Evolutionary conservation across 2,888 invertebrate species (phyloP).

Genomic region (Entomobrya multifasciata): DNA sequence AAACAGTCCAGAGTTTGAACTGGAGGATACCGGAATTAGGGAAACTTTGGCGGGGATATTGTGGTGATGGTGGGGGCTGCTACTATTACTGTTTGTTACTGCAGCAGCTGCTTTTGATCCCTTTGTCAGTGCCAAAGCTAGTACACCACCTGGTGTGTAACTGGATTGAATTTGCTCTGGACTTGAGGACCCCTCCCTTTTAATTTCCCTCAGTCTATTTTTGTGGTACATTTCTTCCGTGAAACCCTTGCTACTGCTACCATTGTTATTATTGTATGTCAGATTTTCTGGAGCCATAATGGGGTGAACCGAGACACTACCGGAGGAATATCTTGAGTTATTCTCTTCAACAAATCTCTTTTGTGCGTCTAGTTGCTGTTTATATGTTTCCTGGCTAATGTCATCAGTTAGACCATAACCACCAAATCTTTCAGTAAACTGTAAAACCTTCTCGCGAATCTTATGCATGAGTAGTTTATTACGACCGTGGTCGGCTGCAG

Average conservation of each 20-base stretch:
- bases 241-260: not conserved
- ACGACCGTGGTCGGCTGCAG: not conserved
- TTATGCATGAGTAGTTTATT: slow-evolving; percentile 67
- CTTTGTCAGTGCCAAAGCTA: slow-evolving; percentile 78
- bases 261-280: slow-evolving; percentile 53
- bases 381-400: no score
- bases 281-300: slow-evolving; percentile 59
- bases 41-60: slow-evolving; percentile 70
- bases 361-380: slow-evolving; percentile 12
- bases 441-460: slow-evolving; percentile 77
- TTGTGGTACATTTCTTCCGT: slow-evolving; percentile 51
- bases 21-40: slow-evolving; percentile 53
- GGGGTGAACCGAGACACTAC: slow-evolving; percentile 53
- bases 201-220: slow-evolving; percentile 61
- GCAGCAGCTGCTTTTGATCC: slow-evolving; percentile 78
- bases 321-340: slow-evolving; percentile 44
- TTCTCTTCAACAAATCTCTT: slow-evolving; percentile 50
- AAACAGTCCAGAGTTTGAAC: slow-evolving; percentile 37
- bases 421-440: slow-evolving; percentile 79
- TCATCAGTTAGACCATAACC: slow-evolving; percentile 74
- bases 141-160: slow-evolving; percentile 78
- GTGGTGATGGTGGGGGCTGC: slow-evolving; percentile 37
- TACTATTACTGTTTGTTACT: slow-evolving; percentile 20
- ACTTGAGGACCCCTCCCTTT: slow-evolving; percentile 75
- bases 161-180: slow-evolving; percentile 47